A percentile compares a stretch with the other conserved stretches of the same genome.
Conservation (phyloP, 2,888 invertebrate species). For the Andrena dorsata region DNA sequence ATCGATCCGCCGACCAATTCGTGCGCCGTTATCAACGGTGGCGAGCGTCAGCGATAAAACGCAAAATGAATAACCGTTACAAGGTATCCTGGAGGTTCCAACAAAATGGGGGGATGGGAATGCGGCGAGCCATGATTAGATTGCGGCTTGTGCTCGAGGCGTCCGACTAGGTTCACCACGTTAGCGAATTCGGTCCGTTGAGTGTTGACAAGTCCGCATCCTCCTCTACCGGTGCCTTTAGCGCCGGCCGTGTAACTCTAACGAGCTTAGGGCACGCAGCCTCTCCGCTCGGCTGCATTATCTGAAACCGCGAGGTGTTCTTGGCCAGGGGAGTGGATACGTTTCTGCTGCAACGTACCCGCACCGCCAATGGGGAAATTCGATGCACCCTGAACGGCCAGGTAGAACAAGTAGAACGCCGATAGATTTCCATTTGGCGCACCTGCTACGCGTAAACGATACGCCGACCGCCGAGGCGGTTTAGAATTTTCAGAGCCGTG, state of each 20-base stretch:
- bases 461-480: constrained; percentile 38
- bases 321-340: constrained; percentile 63
- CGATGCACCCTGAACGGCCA: constrained; percentile 35
- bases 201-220: constrained; percentile 83
- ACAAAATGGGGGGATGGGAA: constrained; percentile 80
- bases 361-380: constrained; percentile 52
- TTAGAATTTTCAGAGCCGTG: constrained; percentile 48
- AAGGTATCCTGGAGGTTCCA: constrained; percentile 54
- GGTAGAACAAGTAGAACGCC: constrained; percentile 54
- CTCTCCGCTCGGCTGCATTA: constrained; percentile 73
- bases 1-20: background rate
- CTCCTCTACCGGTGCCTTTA: constrained; percentile 78
- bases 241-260: constrained; percentile 81
- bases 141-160: constrained; percentile 83
- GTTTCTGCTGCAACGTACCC: constrained; percentile 56
- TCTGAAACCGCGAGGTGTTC: constrained; percentile 74
- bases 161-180: constrained; percentile 82
- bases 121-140: constrained; percentile 83
- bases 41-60: constrained; percentile 31
- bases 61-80: constrained; percentile 48
- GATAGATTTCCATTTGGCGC: constrained; percentile 60
- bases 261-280: constrained; percentile 80
- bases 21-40: background rate
- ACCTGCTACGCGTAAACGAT: constrained; percentile 62
- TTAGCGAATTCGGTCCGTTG: constrained; percentile 83